Percentiles rank a stretch among this genome's conserved stretches.
phyloP scores from a whole-genome alignment of 1,140 invertebrate genomes.

The Tetraneura akinire region DNA sequence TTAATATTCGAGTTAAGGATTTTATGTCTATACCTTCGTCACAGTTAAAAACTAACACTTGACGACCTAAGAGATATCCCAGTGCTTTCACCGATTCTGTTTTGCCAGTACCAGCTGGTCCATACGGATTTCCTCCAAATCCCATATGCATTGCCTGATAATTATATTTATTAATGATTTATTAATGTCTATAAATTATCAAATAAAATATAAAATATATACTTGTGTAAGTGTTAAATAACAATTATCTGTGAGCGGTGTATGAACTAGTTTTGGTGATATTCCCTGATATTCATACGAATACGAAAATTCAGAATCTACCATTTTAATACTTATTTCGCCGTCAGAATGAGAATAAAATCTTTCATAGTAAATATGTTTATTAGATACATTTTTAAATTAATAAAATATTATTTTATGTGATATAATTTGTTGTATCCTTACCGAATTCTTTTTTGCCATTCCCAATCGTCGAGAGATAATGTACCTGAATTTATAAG shows the following conservation, averaged over 20 bases:
- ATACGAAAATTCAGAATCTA: conserved; percentile 90
- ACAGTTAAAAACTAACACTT: conserved; percentile 97
- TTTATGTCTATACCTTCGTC: conserved; percentile 95
- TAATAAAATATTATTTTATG: neutral
- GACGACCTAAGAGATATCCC: conserved; percentile 82
- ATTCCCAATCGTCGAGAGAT: conserved; percentile 78
- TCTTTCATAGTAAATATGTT: conserved; percentile 57
- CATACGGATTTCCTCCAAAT: conserved; percentile 97
- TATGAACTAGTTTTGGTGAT: conserved; percentile 86
- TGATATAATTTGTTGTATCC: neutral
- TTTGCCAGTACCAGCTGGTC: conserved; percentile 97
- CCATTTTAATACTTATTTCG: conserved; percentile 71
- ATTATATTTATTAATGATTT: too few relatives aligned
- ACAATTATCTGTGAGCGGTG: conserved; percentile 91
- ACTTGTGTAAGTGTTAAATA: conserved; percentile 93
- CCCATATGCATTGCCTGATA: conserved; percentile 88
- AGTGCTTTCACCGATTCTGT: conserved; percentile 97
- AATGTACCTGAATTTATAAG: conserved; percentile 71
- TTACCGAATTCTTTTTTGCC: conserved; percentile 93
- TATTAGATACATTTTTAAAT: neutral
- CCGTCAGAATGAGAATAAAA: conserved; percentile 64
- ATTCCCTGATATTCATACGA: conserved; percentile 98
- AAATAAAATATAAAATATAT: too few relatives aligned
- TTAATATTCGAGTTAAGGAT: conserved; percentile 90
- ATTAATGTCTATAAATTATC: too few relatives aligned